Conservation (phyloP, 2,797 vertebrate genomes). For the Saguinus oedipus region DNA sequence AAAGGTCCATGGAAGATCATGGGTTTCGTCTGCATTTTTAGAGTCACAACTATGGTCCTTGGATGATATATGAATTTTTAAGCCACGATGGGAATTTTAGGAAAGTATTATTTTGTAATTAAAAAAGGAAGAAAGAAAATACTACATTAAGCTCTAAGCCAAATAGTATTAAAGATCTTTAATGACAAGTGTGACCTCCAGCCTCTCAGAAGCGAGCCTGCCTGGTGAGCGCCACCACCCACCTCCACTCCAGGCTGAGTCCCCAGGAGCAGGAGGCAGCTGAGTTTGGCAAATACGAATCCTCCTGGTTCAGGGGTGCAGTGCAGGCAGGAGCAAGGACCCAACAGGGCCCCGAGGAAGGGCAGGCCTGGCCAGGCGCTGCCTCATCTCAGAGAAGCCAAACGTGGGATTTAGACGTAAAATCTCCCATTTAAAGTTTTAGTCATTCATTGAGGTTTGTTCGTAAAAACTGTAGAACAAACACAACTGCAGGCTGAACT, state of each 20-base stretch:
- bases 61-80: background rate
- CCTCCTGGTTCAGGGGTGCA: background rate
- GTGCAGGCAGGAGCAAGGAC: too few species aligned
- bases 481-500: background rate
- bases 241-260: background rate
- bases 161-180: background rate
- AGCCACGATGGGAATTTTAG: background rate
- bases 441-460: background rate
- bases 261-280: too few species aligned
- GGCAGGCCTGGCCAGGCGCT: fast-evolving
- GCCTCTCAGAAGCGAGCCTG: background rate
- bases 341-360: fast-evolving
- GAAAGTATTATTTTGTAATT: background rate
- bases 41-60: background rate
- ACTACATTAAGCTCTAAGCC: background rate
- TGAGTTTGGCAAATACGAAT: background rate
- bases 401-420: background rate
- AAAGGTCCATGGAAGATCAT: background rate
- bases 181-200: background rate
- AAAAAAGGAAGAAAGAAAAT: background rate
- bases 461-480: background rate
- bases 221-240: background rate
- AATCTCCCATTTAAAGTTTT: background rate
- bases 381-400: background rate
- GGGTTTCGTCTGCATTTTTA: background rate